A percentile compares a stretch with the other conserved stretches of the same genome.
Conservation (phyloP, 2,113 vertebrate species). For the Columba livia region DNA sequence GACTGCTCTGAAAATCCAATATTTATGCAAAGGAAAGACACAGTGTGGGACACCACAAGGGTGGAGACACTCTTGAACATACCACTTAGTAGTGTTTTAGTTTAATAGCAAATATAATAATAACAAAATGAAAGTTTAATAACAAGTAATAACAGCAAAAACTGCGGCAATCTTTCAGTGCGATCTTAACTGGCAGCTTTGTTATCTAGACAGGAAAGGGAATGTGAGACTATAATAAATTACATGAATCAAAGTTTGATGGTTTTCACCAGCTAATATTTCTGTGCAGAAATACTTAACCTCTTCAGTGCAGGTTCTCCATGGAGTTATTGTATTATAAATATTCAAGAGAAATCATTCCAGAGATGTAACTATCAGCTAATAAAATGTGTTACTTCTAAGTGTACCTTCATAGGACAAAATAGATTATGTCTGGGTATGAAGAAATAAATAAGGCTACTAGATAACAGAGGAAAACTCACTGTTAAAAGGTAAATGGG, state of each 20-base stretch:
- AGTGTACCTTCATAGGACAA: not conserved
- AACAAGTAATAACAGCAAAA: constrained; percentile 7
- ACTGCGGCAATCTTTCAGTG: not conserved
- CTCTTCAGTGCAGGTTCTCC: not conserved
- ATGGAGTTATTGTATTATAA: not conserved
- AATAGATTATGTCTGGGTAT: not conserved
- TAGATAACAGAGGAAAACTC: not conserved
- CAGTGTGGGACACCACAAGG: not conserved
- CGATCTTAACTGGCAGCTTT: constrained; percentile 47
- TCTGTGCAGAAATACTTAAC: constrained; percentile 3
- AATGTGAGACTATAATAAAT: constrained; percentile 41
- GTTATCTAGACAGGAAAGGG: constrained; percentile 6
- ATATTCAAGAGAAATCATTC: not conserved
- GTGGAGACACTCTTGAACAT: not conserved
- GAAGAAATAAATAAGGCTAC: not conserved
- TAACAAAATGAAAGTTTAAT: not conserved
- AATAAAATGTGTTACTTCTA: not conserved
- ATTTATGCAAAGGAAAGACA: not conserved
- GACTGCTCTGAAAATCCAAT: not conserved
- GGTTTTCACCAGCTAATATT: constrained; percentile 6
- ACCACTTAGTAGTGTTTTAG: not conserved
- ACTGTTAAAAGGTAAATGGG: not conserved
- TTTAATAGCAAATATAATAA: not conserved
- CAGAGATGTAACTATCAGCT: not conserved
- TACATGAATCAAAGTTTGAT: constrained; percentile 41